A percentile compares a stretch with the other conserved stretches of the same genome.
Conservation (phyloP, 2,797 vertebrate genomes). For the Malacoraja senta region DNA sequence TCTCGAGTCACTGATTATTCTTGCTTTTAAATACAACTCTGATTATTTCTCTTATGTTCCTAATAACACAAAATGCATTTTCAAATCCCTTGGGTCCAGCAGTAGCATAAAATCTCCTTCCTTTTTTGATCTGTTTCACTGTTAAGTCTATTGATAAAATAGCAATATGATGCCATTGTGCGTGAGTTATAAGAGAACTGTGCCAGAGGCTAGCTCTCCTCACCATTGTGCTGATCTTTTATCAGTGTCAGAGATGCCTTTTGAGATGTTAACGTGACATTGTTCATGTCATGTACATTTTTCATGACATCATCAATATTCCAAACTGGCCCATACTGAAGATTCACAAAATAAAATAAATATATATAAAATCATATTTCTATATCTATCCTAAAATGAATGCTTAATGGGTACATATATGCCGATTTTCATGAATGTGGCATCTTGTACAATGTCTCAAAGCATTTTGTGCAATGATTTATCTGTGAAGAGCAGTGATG, state of each 20-base stretch:
- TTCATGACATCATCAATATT: too few species aligned
- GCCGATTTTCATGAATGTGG: too few species aligned
- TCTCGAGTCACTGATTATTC: background rate
- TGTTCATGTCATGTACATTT: too few species aligned
- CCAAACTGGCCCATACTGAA: too few species aligned
- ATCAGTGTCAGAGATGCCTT: background rate
- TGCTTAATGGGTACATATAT: too few species aligned
- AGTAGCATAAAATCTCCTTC: background rate
- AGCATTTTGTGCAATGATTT: background rate
- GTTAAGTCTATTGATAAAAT: background rate
- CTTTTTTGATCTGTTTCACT: background rate
- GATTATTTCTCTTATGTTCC: constrained; percentile 5
- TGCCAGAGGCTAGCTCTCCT: background rate
- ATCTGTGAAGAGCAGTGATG: background rate
- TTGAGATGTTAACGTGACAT: too few species aligned
- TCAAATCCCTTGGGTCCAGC: background rate
- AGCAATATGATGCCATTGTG: background rate
- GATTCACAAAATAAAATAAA: too few species aligned
- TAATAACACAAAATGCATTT: constrained; percentile 13
- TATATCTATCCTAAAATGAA: too few species aligned
- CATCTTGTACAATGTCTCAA: background rate
- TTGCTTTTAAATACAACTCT: background rate
- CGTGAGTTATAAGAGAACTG: background rate
- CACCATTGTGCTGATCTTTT: background rate
- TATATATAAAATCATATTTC: too few species aligned